Percentiles rank a stretch among this genome's conserved stretches.
phyloP scores from a whole-genome alignment of 2,113 vertebrate species.

The Ameiurus melas region DNA sequence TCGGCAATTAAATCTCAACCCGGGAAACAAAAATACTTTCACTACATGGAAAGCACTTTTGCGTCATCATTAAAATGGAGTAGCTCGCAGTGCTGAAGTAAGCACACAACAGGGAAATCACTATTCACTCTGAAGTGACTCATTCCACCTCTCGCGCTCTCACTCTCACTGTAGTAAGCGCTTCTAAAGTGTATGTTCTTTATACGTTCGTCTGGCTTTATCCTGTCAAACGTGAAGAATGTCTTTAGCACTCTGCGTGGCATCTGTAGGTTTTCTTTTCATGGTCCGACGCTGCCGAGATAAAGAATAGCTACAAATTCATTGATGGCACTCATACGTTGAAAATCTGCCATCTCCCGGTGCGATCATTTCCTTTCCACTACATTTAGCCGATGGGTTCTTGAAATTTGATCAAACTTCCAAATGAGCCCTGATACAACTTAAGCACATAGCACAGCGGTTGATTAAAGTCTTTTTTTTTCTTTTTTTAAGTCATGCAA shows the following conservation, averaged over 20 bases:
- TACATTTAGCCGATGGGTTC: not conserved
- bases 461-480: not conserved
- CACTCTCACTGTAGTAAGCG: not conserved
- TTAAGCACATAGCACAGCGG: not conserved
- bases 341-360: not conserved
- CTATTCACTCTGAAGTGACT: slow-evolving; percentile 8
- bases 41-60: slow-evolving; percentile 9
- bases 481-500: not conserved
- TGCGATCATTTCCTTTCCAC: slow-evolving; percentile 10
- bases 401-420: not conserved
- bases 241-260: not conserved
- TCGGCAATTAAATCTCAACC: slow-evolving; percentile 31
- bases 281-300: not conserved
- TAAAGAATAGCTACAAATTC: slow-evolving; percentile 9
- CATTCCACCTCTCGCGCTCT: not conserved
- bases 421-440: not conserved
- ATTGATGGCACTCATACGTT: not conserved
- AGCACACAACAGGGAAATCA: slow-evolving; percentile 29
- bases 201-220: not conserved
- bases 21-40: slow-evolving; percentile 12
- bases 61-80: not conserved
- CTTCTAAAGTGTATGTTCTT: not conserved
- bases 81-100: slow-evolving; percentile 26
- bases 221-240: slow-evolving; percentile 4
- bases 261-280: not conserved